Evolutionary conservation across 2,113 vertebrate species (phyloP), one percentile per base, ranked within the genome.

Genomic region (Dendrocopos noguchii): DNA sequence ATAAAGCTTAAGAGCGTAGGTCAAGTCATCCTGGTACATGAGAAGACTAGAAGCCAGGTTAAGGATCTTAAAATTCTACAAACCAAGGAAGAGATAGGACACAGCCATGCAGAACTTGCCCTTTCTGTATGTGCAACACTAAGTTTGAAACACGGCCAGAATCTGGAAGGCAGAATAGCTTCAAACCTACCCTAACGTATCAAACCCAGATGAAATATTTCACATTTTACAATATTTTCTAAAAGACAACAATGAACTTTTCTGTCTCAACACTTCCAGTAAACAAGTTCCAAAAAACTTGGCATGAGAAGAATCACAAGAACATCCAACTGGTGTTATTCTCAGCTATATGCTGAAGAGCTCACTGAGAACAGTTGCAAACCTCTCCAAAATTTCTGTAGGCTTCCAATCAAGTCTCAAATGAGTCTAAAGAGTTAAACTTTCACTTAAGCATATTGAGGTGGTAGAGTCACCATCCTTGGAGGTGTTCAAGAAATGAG

Each of bases 121-220:
- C 47, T 61, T 55, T 42, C 74, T 65, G 2, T 4, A 36, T 57
- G 57, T 80, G 52, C 56, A 87, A 76, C 5, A 29, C 29, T 39
- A 39, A 56, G 46, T 42, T 78, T 80, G 82, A 84, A 80, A 34
- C 14, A 21, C 2, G 5, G 31, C 42, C 83, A 80, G 81, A 71
- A 66, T 66, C 78, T 87, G 33, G 33, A 74, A 81, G 60, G 39
- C 21, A 63, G 63, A 93, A 80, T 73, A 67, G 42, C 47, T 76
- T 91, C 73, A 52, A 72, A 72, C 42, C 50, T 74, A 59, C 50
- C 46, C 42, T 47, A 66, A 68, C 79, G 76, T 85, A 96, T 88
- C 74, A 52, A 91, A 80, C 71, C 3, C 94, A 95, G 80, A 84
- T 94, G 84, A 39, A 72, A 12, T 60, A 61, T 71, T 91, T 91